Percentiles rank a stretch among this genome's conserved stretches.
Conservation (phyloP, 1,140 invertebrate genomes). For the Drosophila seguyi region DNA sequence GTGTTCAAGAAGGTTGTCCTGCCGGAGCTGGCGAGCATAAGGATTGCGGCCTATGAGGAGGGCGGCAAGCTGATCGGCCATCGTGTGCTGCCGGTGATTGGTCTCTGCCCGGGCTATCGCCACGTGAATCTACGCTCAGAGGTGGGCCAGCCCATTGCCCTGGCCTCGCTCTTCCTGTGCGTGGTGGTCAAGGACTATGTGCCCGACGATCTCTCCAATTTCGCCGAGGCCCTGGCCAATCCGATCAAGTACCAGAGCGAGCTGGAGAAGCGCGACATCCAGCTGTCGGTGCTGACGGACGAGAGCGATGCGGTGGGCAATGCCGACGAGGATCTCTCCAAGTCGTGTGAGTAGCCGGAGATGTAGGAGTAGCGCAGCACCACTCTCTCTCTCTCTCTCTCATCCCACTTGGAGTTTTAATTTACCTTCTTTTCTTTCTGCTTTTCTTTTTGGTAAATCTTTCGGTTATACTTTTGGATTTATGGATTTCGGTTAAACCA, state of each 20-base stretch:
- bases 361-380: neutral
- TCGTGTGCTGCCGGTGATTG: constrained; percentile 97
- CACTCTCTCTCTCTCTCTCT: constrained; percentile 21
- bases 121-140: constrained; percentile 96
- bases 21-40: constrained; percentile 97
- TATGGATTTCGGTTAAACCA: constrained; percentile 77
- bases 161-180: constrained; percentile 96
- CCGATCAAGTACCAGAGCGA: constrained; percentile 98
- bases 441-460: constrained; percentile 77
- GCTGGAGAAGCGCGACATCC: constrained; percentile 95
- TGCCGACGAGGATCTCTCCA: constrained; percentile 83
- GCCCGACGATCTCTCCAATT: constrained; percentile 96
- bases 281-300: constrained; percentile 95
- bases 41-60: constrained; percentile 99
- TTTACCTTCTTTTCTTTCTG: constrained; percentile 79
- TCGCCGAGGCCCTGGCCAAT: constrained; percentile 98
- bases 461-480: constrained; percentile 82
- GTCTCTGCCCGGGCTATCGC: constrained; percentile 96
- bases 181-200: constrained; percentile 99
- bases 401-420: constrained; percentile 63
- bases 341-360: constrained; percentile 77
- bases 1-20: constrained; percentile 99
- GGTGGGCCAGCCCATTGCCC: constrained; percentile 95
- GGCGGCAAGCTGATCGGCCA: constrained; percentile 97
- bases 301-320: constrained; percentile 88